These are phyloP conservation scores for Mionectes olivaceus DNA, from an alignment of 2,797 vertebrate genomes.

Conservation along the genomic window DNA sequence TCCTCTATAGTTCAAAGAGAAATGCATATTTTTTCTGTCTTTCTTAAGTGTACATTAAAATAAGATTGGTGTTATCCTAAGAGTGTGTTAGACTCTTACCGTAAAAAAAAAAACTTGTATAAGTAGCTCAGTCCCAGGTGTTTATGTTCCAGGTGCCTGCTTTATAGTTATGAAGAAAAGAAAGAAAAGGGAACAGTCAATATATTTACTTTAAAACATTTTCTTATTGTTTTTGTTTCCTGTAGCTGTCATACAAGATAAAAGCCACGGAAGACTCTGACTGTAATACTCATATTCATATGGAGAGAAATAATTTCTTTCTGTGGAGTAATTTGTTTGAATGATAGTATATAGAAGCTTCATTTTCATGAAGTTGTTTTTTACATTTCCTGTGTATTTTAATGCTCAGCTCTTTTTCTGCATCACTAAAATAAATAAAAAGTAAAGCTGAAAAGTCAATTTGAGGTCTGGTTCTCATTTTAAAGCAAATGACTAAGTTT, in stretches of 20 bases:
- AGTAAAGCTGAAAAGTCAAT: not conserved
- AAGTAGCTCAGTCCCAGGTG: not conserved
- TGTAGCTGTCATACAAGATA: not conserved
- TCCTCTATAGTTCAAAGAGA: not conserved
- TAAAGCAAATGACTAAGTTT: constrained; percentile 22
- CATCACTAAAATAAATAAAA: not conserved
- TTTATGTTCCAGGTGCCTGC: not conserved
- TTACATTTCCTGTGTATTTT: not conserved
- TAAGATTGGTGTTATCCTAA: not conserved
- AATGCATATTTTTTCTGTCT: not conserved
- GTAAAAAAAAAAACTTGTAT: not conserved
- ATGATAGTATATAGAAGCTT: not conserved
- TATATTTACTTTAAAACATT: not conserved
- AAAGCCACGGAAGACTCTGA: not conserved
- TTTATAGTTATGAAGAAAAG: not conserved
- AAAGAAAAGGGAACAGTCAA: not conserved
- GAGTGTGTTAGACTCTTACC: not conserved
- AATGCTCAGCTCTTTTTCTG: not conserved
- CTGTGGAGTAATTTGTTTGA: constrained; percentile 26
- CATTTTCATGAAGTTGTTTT: not conserved
- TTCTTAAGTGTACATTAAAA: not conserved
- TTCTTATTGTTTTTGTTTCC: not conserved
- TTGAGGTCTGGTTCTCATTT: constrained; percentile 29
- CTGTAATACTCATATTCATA: not conserved
- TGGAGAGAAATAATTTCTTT: not conserved